Conservation (phyloP, 2,797 vertebrate species). For the Chelon auratus region DNA sequence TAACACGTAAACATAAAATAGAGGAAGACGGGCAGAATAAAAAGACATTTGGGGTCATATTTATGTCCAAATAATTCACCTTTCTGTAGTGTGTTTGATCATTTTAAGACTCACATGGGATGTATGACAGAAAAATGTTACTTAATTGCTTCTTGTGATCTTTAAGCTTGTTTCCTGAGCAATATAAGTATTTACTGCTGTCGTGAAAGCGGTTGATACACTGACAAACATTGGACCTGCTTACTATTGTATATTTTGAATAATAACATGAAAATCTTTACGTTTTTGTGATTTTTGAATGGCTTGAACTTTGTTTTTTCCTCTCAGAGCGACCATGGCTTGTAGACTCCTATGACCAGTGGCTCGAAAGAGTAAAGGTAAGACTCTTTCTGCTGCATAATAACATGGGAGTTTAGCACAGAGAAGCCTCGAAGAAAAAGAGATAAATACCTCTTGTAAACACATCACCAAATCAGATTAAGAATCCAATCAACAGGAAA, state of each 20-base stretch:
- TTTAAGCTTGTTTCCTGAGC: no score
- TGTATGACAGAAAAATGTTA: no score
- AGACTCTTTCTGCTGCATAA: constrained; percentile 13
- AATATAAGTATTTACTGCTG: no score
- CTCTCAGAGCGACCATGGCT: constrained; percentile 94
- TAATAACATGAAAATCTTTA: neutral
- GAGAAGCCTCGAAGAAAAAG: no score
- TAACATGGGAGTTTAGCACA: no score
- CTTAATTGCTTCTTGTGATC: no score
- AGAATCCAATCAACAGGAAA: no score
- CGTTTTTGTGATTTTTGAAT: neutral
- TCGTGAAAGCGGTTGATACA: neutral
- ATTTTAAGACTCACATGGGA: neutral
- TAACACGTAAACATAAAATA: no score
- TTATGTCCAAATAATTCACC: neutral
- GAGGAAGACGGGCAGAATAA: neutral
- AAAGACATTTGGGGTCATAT: neutral
- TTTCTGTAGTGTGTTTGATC: neutral
- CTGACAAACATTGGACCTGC: no score
- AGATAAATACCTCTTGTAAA: no score
- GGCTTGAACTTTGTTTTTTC: neutral
- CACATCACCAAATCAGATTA: no score
- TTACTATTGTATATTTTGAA: no score
- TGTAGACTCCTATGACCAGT: constrained; percentile 91
- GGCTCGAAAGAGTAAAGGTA: constrained; percentile 94